Evolutionary conservation across 2,888 invertebrate genomes (phyloP).

Genomic region (Lottia scabra): DNA sequence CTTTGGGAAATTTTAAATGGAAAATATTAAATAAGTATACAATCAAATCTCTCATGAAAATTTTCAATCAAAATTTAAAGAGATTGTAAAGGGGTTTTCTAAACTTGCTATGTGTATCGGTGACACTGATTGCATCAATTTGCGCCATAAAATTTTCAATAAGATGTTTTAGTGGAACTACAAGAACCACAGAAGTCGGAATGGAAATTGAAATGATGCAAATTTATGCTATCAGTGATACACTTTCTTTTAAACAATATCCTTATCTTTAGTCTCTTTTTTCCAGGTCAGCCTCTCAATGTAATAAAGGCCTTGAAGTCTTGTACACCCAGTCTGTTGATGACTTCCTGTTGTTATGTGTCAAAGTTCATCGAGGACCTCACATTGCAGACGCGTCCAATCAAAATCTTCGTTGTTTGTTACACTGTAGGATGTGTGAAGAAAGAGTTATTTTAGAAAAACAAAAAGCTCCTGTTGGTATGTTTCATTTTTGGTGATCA

Average conservation of each 20-base stretch:
- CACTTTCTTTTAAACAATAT: not conserved
- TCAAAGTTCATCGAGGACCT: slow-evolving; percentile 50
- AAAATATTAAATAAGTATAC: too few species aligned
- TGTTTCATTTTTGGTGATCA: slow-evolving; percentile 1
- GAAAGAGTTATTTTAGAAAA: slow-evolving; percentile 54
- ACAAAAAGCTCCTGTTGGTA: slow-evolving; percentile 50
- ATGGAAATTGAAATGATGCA: too few species aligned
- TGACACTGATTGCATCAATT: too few species aligned
- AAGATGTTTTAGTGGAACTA: too few species aligned
- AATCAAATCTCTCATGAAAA: too few species aligned
- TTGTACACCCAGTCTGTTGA: slow-evolving; percentile 50
- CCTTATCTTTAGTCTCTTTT: not conserved
- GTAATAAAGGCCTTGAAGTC: slow-evolving; percentile 60
- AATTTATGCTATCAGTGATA: too few species aligned
- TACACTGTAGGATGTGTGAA: slow-evolving; percentile 65
- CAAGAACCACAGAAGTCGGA: too few species aligned
- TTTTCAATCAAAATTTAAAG: too few species aligned
- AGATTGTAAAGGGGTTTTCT: too few species aligned
- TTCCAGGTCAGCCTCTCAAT: slow-evolving; percentile 56
- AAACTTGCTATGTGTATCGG: too few species aligned
- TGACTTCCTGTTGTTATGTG: slow-evolving; percentile 56
- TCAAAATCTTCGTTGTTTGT: slow-evolving; percentile 39
- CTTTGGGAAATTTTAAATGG: too few species aligned
- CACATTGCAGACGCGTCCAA: slow-evolving; percentile 44
- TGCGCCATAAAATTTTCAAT: too few species aligned